Conservation (phyloP, 2,888 invertebrate species). For the Tetranychus truncatus region DNA sequence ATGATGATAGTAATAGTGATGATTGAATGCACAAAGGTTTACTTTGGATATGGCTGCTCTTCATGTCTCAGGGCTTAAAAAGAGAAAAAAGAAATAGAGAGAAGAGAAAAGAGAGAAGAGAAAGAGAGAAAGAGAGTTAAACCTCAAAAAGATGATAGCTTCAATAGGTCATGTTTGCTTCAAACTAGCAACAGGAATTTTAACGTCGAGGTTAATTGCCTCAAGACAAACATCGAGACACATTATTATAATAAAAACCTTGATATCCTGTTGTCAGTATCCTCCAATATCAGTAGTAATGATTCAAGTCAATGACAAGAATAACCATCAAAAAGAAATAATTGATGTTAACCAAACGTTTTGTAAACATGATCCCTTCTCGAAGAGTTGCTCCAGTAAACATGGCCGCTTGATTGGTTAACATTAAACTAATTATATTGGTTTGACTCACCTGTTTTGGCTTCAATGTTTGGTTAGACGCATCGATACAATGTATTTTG, state of each 20-base stretch:
- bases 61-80: neutral
- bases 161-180: neutral
- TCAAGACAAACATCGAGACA: neutral
- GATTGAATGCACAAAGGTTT: neutral
- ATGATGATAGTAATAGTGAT: neutral
- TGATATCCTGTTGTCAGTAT: neutral
- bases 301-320: neutral
- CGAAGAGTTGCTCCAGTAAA: too few relatives aligned
- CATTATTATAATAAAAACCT: neutral
- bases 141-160: neutral
- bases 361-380: neutral
- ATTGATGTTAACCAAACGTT: neutral
- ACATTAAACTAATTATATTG: too few relatives aligned
- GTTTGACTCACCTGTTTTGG: too few relatives aligned
- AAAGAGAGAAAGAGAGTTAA: neutral
- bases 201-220: neutral
- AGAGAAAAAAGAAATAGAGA: too few relatives aligned
- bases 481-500: too few relatives aligned
- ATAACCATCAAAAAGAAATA: neutral
- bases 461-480: too few relatives aligned
- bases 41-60: neutral
- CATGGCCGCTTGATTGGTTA: too few relatives aligned
- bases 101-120: too few relatives aligned
- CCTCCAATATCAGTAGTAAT: neutral
- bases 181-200: neutral